Evolutionary conservation across 2,113 vertebrate genomes (phyloP).

Genomic region (Gnathonemus longibarbis): DNA sequence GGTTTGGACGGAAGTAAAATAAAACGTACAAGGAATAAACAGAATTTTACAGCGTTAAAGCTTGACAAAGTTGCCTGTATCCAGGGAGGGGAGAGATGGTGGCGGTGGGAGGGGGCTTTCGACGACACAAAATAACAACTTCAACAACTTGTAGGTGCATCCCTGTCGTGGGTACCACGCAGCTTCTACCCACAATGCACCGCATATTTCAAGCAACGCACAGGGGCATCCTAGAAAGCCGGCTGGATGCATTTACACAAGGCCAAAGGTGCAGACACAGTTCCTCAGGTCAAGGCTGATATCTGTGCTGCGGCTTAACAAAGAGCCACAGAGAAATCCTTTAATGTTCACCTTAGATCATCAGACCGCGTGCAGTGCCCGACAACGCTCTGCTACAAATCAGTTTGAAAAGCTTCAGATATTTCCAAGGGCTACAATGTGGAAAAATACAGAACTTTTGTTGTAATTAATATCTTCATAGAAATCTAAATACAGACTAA

Average conservation of each 20-base stretch:
- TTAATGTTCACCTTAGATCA: background rate
- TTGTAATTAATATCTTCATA: background rate
- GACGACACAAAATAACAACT: constrained; percentile 66
- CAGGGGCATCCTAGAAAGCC: background rate
- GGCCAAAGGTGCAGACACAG: background rate
- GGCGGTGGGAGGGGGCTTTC: constrained; percentile 20
- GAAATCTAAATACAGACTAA: background rate
- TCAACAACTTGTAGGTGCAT: constrained; percentile 64
- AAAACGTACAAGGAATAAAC: constrained; percentile 68
- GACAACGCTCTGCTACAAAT: background rate
- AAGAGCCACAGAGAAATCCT: background rate
- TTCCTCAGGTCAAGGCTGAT: background rate
- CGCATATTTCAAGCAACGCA: background rate
- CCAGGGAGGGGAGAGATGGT: constrained; percentile 22
- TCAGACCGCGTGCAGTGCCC: background rate
- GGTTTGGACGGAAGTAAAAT: constrained; percentile 65
- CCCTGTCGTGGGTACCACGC: background rate
- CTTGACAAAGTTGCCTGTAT: constrained; percentile 65
- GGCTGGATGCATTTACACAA: background rate
- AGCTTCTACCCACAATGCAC: background rate
- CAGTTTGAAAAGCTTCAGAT: background rate
- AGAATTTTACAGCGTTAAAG: constrained; percentile 68
- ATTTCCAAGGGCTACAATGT: background rate
- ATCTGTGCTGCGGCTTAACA: background rate
- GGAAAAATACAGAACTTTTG: background rate